Base-by-base conservation (phyloP, 1,140 invertebrate genomes). In the Hermetia illucens region DNA sequence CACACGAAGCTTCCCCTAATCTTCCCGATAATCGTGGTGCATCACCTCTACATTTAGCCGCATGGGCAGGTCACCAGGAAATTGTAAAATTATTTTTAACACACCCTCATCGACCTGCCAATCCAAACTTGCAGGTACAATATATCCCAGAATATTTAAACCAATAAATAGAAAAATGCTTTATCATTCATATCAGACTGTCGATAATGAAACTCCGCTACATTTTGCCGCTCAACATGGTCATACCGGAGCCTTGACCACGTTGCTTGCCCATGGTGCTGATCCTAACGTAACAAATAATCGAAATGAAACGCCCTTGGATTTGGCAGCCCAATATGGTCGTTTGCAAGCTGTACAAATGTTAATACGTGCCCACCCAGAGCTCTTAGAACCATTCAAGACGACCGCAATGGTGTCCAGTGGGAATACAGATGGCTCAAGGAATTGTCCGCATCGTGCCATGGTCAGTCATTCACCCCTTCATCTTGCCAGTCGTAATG, bases 141-240 rank as follows among this genome's bases (percentile, higher is more conserved):
- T 4, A 32, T 33, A 21, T 34, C n/a, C 33, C 22, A 27, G 12
- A 43, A 18, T 29, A 22, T 19, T 24, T 3, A 44, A 43, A 42
- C 24, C 30, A 41, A 35, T 39, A 29, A 22, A n/a, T n/a, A n/a
- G n/a, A n/a, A n/a, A n/a, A n/a, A n/a, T n/a, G n/a, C n/a, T n/a
- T 13, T 44, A 43, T 45, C 25, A 41, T 48, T 46, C 34, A 45
- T 71, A 69, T 24, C 71, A 93, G 83, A 96, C 92, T 36, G 77
- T 82, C 51, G 85, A 90, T 60, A 82, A 87, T 49, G 92, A 97
- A 62, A 94, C 92, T 17, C 82, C 92, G 10, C 66, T 98, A 42
- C 87, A 96, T 54, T 89, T 83, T 58, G 91, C 92, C 1, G 82
- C 91, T 36, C 91, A 97, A 59, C 93, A 92, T 63, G 93, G 92